Evolutionary conservation across 2,113 vertebrate species (phyloP).

Genomic region (Nymphicus hollandicus): DNA sequence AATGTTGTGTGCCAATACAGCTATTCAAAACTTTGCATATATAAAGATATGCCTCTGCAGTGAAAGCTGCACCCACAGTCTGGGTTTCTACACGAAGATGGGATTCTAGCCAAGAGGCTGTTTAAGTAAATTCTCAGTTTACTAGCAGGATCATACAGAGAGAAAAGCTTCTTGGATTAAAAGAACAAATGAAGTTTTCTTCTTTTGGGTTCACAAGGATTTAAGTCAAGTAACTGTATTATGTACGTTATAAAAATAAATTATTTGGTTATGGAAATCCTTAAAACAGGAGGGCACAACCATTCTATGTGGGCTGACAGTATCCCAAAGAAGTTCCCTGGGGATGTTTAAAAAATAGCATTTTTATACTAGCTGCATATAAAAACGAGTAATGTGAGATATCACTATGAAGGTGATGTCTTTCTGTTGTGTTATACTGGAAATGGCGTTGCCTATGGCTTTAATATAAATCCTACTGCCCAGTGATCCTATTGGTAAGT

Average conservation of each 20-base stretch:
- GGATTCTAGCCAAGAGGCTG: neutral
- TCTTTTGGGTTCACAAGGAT: neutral
- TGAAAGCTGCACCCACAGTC: neutral
- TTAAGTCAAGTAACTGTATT: neutral
- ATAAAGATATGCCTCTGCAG: neutral
- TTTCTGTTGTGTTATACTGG: neutral
- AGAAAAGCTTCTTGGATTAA: neutral
- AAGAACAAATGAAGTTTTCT: neutral
- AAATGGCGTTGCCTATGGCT: neutral
- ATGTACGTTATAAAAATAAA: neutral
- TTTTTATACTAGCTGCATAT: neutral
- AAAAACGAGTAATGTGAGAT: neutral
- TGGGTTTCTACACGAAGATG: neutral
- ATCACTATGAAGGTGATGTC: neutral
- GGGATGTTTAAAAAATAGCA: neutral
- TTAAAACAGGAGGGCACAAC: neutral
- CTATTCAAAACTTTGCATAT: neutral
- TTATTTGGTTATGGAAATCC: neutral
- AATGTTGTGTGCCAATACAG: neutral
- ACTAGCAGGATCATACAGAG: neutral
- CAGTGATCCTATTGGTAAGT: neutral
- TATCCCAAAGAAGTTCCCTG: neutral
- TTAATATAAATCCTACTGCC: neutral
- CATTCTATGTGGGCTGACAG: neutral
- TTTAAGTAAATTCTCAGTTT: neutral